Conservation (phyloP, 2,113 vertebrate species). For the Plestiodon gilberti region DNA sequence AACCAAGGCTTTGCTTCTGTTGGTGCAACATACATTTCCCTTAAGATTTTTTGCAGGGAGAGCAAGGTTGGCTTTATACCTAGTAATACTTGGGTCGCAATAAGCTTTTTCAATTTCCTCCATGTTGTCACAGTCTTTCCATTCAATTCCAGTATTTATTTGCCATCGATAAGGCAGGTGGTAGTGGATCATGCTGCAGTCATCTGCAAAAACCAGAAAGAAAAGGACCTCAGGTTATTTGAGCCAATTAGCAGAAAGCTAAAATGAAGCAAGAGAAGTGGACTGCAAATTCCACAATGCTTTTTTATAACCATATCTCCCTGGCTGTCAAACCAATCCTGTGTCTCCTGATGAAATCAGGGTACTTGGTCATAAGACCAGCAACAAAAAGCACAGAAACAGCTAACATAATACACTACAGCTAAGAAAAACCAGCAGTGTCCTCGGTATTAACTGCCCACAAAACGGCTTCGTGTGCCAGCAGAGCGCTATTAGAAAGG, state of each 20-base stretch:
- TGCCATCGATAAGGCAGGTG: slow-evolving; percentile 92
- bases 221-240: slow-evolving; percentile 6
- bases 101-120: slow-evolving; percentile 87
- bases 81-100: slow-evolving; percentile 77
- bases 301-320: background rate
- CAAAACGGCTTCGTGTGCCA: background rate
- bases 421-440: background rate
- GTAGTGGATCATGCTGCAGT: slow-evolving; percentile 84
- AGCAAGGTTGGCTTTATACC: slow-evolving; percentile 52
- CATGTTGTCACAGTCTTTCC: slow-evolving; percentile 79
- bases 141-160: slow-evolving; percentile 63
- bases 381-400: too few relatives aligned
- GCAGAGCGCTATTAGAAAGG: too few relatives aligned
- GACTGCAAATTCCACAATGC: background rate
- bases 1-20: background rate
- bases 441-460: background rate
- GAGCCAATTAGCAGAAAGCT: background rate
- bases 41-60: background rate
- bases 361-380: too few relatives aligned
- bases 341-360: background rate
- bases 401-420: background rate
- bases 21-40: background rate
- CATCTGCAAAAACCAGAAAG: slow-evolving; percentile 71
- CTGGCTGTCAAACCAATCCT: background rate
- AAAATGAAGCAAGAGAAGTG: background rate